Percentiles rank a stretch among this genome's conserved stretches.
These are phyloP conservation scores for Heptranchias perlo DNA, from an alignment of 2,113 vertebrate species.

Conservation along the genomic window DNA sequence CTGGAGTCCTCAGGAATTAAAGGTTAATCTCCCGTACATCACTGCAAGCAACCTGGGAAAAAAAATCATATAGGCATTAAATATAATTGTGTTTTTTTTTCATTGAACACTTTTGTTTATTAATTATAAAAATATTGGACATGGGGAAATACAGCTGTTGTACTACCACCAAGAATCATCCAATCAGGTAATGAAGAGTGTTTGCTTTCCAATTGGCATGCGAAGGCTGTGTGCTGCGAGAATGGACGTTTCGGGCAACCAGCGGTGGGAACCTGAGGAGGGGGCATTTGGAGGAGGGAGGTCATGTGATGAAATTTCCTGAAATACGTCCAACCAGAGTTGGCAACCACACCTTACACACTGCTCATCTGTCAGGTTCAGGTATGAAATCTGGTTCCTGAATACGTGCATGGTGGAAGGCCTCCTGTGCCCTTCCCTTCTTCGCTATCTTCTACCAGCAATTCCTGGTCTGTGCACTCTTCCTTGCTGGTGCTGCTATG, in stretches of 20 bases:
- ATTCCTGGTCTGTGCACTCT: neutral
- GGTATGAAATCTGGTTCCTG: neutral
- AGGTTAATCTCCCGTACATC: neutral
- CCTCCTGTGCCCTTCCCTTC: neutral
- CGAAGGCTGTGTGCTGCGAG: neutral
- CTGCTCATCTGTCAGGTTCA: neutral
- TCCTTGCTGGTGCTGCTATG: neutral
- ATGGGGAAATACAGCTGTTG: neutral
- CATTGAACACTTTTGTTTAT: neutral
- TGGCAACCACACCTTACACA: neutral
- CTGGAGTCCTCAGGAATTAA: neutral
- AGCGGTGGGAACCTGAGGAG: neutral
- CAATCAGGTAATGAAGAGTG: neutral
- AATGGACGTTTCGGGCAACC: neutral
- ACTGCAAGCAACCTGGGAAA: neutral
- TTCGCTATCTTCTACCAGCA: neutral
- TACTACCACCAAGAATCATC: neutral
- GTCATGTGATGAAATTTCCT: neutral
- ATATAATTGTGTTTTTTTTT: neutral
- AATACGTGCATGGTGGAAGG: neutral
- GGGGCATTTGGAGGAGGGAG: neutral
- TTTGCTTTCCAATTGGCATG: neutral
- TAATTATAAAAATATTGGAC: neutral
- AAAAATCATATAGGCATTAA: neutral
- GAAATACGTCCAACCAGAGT: neutral